These are phyloP conservation scores for Lepetodrilus schrolli DNA, from an alignment of 2,888 invertebrate species.

Conservation along the genomic window DNA sequence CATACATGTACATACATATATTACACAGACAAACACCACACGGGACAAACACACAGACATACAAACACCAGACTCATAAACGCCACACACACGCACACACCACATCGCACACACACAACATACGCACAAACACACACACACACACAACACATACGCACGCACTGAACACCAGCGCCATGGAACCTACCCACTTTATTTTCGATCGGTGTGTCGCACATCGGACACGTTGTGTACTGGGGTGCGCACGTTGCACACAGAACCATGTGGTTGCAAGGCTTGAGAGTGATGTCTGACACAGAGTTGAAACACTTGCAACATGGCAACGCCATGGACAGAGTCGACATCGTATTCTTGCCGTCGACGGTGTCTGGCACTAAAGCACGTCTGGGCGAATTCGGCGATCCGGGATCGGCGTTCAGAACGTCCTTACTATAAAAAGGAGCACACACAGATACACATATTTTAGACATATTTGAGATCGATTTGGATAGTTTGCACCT, in stretches of 20 bases:
- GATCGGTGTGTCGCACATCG: neutral
- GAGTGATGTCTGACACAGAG: neutral
- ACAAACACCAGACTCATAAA: neutral
- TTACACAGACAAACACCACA: neutral
- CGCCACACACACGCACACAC: constrained; percentile 12
- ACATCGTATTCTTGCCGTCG: neutral
- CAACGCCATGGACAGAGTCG: neutral
- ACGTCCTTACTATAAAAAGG: neutral
- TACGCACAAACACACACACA: constrained; percentile 13
- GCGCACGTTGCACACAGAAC: neutral
- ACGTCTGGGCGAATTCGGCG: neutral
- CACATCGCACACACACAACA: neutral
- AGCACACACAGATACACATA: too few relatives aligned
- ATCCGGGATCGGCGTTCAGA: neutral
- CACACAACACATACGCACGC: constrained; percentile 19
- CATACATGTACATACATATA: neutral
- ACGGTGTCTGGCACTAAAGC: neutral
- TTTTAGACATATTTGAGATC: too few relatives aligned
- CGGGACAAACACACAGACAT: constrained; percentile 7
- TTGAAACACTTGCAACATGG: constrained; percentile 1
- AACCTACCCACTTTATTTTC: neutral
- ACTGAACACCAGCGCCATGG: neutral
- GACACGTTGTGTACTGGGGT: neutral
- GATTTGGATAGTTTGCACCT: too few relatives aligned
- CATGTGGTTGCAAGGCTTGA: constrained; percentile 15